Base-by-base conservation (phyloP, 1,140 invertebrate species). In the Dermatophagoides farinae region DNA sequence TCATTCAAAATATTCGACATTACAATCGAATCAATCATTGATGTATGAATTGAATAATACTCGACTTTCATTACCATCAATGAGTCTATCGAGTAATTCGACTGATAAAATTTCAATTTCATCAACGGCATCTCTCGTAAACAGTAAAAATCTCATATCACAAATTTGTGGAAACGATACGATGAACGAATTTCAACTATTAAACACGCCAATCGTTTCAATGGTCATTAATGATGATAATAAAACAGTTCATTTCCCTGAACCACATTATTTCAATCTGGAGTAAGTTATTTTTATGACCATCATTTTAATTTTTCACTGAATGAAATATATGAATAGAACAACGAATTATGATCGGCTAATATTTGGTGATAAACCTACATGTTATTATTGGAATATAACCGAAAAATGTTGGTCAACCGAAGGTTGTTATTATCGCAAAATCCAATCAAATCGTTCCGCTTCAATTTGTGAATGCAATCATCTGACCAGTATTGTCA, bases 401-500 rank as follows among this genome's bases (percentile, higher is more conserved):
- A 31, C 10, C 11, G 2, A 22, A 5, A 18, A 58, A n/a, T 14
- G 12, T 16, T 58, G 57, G 57, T 58, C 57, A 16, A 50, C 16
- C n/a, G 23, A 49, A 2, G 57, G 57, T n/a, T 58, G 57, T 49
- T 20, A 44, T 11, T 31, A 14, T n/a, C 12, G n/a, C 2, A 14
- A 16, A 25, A 14, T 16, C 1, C 40, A 58, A 49, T 58, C 57
- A 49, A 58, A 58, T 38, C 14, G 57, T 18, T 16, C 22, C 9
- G 11, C 12, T 1, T 55, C 73, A 9, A 67, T 70, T 9, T 76
- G 75, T 65, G 64, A 70, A 59, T 76, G 75, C 66, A 64, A 71
- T 62, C 75, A 76, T 64, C 67, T 76, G 4, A 76, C 74, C 9
- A 73, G 73, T 66, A 76, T 76, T 66, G 74, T 73, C 46, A 68